Percentiles rank a stretch among this genome's conserved stretches.
phyloP scores from a whole-genome alignment of 2,113 vertebrate species.

The Rhinopomastus cyanomelas region DNA sequence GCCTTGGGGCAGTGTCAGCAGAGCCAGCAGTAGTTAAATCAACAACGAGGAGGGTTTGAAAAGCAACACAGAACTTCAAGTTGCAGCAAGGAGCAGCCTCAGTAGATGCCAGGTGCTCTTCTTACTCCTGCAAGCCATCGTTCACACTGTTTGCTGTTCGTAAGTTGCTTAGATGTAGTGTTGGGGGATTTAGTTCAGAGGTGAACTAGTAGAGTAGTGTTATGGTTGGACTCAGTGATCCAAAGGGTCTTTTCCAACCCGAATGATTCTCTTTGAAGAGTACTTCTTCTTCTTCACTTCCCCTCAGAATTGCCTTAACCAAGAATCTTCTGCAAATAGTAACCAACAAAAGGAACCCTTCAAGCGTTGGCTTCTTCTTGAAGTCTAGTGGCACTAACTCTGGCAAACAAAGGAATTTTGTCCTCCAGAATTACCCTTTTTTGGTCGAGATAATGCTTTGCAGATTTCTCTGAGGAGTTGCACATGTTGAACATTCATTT shows the following conservation, averaged over 20 bases:
- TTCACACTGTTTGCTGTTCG: neutral
- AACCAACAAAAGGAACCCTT: constrained; percentile 2
- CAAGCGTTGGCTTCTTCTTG: neutral
- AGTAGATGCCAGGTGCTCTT: neutral
- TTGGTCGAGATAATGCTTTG: neutral
- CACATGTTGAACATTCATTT: neutral
- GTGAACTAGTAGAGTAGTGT: too few relatives aligned
- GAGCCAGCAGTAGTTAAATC: neutral
- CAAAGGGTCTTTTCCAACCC: too few relatives aligned
- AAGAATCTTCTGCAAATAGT: neutral
- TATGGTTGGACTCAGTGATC: too few relatives aligned
- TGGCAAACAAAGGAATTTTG: neutral
- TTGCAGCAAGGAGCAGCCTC: rapidly evolving
- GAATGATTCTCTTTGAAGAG: too few relatives aligned
- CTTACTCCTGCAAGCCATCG: neutral
- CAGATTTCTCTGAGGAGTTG: neutral
- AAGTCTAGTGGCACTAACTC: neutral
- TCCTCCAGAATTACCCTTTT: neutral
- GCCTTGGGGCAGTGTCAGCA: neutral
- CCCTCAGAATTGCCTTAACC: neutral
- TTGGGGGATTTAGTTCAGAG: too few relatives aligned
- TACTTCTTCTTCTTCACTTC: too few relatives aligned
- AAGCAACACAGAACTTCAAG: neutral
- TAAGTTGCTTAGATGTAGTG: too few relatives aligned
- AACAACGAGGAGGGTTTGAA: neutral